These are phyloP conservation scores for Megastigmus dorsalis DNA, from an alignment of 2,888 invertebrate species.

Conservation along the genomic window DNA sequence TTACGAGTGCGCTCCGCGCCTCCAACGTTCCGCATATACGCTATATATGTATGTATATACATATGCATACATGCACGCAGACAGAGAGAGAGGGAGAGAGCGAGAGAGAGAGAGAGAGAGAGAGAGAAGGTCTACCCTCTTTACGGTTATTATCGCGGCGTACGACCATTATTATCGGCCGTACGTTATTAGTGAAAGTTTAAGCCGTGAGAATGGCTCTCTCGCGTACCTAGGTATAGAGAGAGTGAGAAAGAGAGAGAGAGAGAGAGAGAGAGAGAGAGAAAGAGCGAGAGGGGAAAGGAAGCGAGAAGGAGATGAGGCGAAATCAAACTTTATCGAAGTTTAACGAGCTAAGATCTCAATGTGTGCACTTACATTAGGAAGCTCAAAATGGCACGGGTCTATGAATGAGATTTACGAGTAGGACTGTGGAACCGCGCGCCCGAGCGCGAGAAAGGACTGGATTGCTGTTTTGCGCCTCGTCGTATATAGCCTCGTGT, in stretches of 20 bases:
- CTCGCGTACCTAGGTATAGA: too few relatives aligned
- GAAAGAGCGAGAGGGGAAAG: background rate
- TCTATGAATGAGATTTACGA: slow-evolving; percentile 2
- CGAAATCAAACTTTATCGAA: slow-evolving; percentile 34
- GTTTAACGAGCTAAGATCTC: slow-evolving; percentile 39
- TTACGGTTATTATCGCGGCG: slow-evolving; percentile 40
- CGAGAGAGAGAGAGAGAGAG: background rate
- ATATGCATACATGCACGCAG: background rate
- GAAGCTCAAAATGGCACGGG: background rate
- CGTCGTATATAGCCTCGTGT: too few relatives aligned
- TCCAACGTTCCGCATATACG: too few relatives aligned
- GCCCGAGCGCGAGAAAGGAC: background rate
- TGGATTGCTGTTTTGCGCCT: background rate
- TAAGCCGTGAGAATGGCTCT: slow-evolving; percentile 31
- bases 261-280: background rate
- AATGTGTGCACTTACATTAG: slow-evolving; percentile 1
- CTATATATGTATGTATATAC: background rate
- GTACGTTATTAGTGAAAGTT: slow-evolving; percentile 45
- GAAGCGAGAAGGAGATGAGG: background rate
- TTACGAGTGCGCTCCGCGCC: background rate
- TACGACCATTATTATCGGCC: slow-evolving; percentile 33
- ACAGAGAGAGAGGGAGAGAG: background rate
- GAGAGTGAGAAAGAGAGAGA: background rate
- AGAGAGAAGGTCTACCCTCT: background rate
- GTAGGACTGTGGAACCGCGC: too few relatives aligned